Base-by-base conservation (phyloP, 1,140 invertebrate genomes). In the Trichonephila inaurata region DNA sequence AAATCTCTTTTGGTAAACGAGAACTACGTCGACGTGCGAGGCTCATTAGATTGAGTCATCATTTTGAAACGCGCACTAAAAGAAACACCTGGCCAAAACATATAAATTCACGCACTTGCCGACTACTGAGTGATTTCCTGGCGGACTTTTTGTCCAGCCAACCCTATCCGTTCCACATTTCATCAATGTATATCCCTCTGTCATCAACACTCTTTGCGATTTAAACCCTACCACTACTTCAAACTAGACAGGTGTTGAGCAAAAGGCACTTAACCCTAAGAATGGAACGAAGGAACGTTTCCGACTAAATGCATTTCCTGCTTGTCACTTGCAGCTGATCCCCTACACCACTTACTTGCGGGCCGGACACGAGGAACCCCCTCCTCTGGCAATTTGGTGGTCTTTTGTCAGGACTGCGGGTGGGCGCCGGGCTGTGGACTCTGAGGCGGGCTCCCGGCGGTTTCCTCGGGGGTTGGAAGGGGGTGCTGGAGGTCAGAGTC, bases 381-480 rank as follows among this genome's bases (percentile, higher is more conserved):
- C 10, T 10, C 91, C 91, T 44, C 66, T 12, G 19, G 83, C 91
- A 93, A 93, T 93, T 93, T n/a, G 91, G 88, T 93, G 91, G 88
- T 93, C 91, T 93, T 93, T 93, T 93, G 88, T 93, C 88, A n/a
- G 91, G 91, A 88, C 88, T 93, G 91, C 88, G 88, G 91, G 91
- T 93, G 90, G 85, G n/a, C 62, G 90, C 72, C 89, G 82, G 89
- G 82, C 24, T 72, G 58, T 58, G 44, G 51, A 58, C 44, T 51
- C 44, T 28, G 44, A 16, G 86, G 58, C 81, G 44, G 7, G 33
- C 24, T n/a, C 18, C 33, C 69, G 69, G 28, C 40, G n/a, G n/a
- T 92, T 92, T 92, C 62, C 86, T 28, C 12, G 28, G 86, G 7
- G n/a, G 28, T 6, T 5, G 33, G 62, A 40, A 21, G 33, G 33